Percentiles rank a stretch among this genome's conserved stretches.
Evolutionary conservation across 2,797 vertebrate species (phyloP).

Genomic region (Hoplostethus mediterraneus): DNA sequence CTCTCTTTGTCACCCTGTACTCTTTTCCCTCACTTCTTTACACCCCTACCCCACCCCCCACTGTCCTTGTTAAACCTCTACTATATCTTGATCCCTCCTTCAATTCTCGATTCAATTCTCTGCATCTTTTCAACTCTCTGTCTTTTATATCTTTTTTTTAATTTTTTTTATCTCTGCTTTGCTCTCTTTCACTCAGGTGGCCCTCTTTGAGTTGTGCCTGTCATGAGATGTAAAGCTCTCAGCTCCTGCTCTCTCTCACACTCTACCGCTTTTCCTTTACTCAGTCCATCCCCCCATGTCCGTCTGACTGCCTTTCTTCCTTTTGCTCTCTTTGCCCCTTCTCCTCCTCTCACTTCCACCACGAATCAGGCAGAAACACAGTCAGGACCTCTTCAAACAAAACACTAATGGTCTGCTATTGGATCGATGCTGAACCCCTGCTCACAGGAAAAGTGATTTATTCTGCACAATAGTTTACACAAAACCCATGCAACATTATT

Average conservation of each 20-base stretch:
- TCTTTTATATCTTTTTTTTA: constrained; percentile 47
- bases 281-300: constrained; percentile 48
- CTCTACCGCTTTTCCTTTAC: constrained; percentile 32
- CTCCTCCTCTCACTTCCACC: constrained; percentile 42
- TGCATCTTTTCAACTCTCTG: constrained; percentile 60
- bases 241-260: constrained; percentile 33
- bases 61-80: constrained; percentile 15
- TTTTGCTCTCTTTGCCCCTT: constrained; percentile 32
- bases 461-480: constrained; percentile 31
- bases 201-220: constrained; percentile 65
- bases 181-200: constrained; percentile 43
- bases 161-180: background rate
- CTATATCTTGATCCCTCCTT: constrained; percentile 47
- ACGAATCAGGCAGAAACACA: constrained; percentile 59
- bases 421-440: constrained; percentile 52
- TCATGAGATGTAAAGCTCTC: constrained; percentile 70
- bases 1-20: constrained; percentile 38
- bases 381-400: constrained; percentile 69
- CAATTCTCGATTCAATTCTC: constrained; percentile 62
- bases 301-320: constrained; percentile 56
- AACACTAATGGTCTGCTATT: constrained; percentile 73
- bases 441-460: constrained; percentile 45
- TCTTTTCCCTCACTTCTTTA: constrained; percentile 40
- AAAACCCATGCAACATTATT: constrained; percentile 15
- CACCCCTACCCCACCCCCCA: constrained; percentile 33